phyloP scores from a whole-genome alignment of 2,113 vertebrate species.

The Eira barbara region DNA sequence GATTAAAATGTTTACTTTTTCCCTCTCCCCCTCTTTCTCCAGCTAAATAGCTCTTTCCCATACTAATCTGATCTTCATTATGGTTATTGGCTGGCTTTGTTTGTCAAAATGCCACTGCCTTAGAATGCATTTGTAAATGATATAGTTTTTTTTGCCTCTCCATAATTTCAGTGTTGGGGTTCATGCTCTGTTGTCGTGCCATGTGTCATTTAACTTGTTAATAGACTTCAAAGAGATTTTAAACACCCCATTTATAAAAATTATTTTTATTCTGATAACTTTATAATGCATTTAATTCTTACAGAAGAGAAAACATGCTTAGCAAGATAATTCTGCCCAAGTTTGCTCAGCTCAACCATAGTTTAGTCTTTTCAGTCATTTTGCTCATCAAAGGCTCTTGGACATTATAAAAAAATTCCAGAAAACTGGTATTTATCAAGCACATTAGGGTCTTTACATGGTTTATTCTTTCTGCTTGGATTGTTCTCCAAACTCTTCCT shows the following conservation, averaged over 20 bases:
- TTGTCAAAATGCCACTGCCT: neutral
- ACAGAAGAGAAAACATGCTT: neutral
- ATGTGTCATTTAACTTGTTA: neutral
- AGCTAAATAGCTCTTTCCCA: slow-evolving; percentile 74
- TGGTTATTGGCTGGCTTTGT: slow-evolving; percentile 56
- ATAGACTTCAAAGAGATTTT: neutral
- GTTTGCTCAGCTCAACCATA: neutral
- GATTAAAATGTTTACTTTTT: slow-evolving; percentile 82
- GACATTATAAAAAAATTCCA: neutral
- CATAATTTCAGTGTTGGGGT: neutral
- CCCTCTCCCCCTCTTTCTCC: slow-evolving; percentile 29
- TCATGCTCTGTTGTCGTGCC: neutral
- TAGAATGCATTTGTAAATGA: neutral
- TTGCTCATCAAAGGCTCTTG: neutral
- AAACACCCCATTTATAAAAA: neutral
- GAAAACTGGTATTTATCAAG: neutral
- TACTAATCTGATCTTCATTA: slow-evolving; percentile 70
- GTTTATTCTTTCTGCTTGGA: neutral
- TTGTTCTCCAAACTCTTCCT: neutral
- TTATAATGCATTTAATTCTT: neutral
- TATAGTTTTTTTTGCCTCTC: neutral
- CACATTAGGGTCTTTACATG: neutral
- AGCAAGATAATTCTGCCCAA: neutral
- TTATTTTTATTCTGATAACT: neutral
- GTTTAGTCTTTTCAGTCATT: neutral